These are phyloP conservation scores for Morone saxatilis DNA, from an alignment of 2,113 vertebrate genomes.

Conservation along the genomic window DNA sequence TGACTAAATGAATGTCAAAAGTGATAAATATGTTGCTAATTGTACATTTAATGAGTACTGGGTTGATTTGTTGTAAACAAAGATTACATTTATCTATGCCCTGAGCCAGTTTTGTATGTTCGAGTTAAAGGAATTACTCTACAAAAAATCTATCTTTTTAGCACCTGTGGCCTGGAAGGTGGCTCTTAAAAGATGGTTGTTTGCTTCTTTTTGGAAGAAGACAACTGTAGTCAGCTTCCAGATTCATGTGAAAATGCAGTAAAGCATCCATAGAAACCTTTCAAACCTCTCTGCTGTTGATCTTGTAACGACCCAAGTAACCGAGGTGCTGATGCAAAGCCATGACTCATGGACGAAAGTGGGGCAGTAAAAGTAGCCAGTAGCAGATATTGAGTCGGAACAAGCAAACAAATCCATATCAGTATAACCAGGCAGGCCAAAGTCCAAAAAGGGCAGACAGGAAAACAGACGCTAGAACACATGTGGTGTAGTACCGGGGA, in stretches of 20 bases:
- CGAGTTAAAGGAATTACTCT: conserved; percentile 38
- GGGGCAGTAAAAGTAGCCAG: neutral
- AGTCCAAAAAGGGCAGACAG: neutral
- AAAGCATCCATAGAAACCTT: neutral
- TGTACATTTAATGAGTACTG: neutral
- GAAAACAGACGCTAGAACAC: neutral
- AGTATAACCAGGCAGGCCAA: neutral
- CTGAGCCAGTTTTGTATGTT: neutral
- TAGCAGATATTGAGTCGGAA: neutral
- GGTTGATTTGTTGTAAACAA: conserved; percentile 3
- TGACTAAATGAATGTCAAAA: neutral
- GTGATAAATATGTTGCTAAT: neutral
- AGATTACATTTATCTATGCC: neutral
- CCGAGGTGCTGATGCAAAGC: no score
- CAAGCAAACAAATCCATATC: neutral
- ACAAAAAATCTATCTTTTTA: conserved; percentile 29
- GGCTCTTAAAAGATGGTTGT: neutral
- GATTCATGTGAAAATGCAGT: neutral
- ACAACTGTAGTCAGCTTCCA: neutral
- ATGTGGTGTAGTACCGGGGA: neutral
- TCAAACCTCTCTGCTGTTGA: neutral
- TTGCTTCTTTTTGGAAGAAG: neutral
- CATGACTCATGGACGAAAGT: no score
- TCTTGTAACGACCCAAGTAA: neutral
- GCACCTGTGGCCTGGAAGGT: neutral